phyloP scores from a whole-genome alignment of 2,113 vertebrate species.

The Phaethon lepturus region DNA sequence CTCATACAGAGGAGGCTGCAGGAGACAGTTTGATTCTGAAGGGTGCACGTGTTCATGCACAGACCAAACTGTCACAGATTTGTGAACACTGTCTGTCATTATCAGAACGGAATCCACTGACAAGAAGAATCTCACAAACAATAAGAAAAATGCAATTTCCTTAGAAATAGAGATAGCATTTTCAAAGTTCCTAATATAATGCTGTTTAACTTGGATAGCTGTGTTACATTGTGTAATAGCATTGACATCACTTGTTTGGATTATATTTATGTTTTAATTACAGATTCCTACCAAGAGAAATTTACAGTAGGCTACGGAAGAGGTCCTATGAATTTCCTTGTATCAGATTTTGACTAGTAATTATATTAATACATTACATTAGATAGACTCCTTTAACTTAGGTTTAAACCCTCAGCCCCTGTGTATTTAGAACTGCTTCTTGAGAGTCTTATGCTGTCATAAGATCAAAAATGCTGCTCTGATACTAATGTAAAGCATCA shows the following conservation, averaged over 20 bases:
- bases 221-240: not conserved
- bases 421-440: not conserved
- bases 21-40: not conserved
- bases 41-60: not conserved
- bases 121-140: not conserved
- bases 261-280: not conserved
- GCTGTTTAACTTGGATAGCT: not conserved
- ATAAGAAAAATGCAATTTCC: slow-evolving; percentile 12
- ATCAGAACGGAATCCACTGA: not conserved
- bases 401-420: not conserved
- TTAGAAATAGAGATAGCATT: not conserved
- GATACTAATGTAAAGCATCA: not conserved
- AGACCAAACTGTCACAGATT: not conserved
- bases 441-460: not conserved
- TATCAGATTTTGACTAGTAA: not conserved
- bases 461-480: not conserved
- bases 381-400: not conserved
- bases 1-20: not conserved
- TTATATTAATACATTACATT: not conserved
- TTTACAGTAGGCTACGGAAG: not conserved
- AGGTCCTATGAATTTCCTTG: not conserved
- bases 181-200: not conserved
- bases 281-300: not conserved
- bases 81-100: not conserved
- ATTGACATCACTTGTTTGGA: not conserved